Conservation (phyloP, 1,140 invertebrate species). For the Neelides sp. region DNA sequence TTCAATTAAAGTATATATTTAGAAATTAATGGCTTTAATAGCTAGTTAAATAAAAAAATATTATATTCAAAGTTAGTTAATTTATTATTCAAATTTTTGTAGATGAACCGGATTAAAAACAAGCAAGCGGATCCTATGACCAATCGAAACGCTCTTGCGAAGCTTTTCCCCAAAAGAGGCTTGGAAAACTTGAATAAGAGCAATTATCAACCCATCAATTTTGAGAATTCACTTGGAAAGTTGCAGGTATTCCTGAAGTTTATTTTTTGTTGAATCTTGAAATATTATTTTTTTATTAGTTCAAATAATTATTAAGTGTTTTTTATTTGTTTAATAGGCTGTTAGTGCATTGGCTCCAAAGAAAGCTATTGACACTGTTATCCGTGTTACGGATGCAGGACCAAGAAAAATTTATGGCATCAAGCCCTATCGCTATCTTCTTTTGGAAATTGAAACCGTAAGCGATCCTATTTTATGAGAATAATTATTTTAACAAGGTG, state of each 20-base stretch:
- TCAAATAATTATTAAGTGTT: too few relatives aligned
- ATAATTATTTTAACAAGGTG: too few relatives aligned
- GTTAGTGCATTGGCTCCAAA: conserved; percentile 29
- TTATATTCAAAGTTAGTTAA: too few relatives aligned
- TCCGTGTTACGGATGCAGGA: not conserved
- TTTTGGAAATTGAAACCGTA: conserved; percentile 28
- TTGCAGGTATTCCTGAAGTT: conserved; percentile 41
- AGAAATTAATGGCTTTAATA: too few relatives aligned
- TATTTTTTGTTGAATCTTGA: not conserved
- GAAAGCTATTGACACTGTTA: conserved; percentile 21
- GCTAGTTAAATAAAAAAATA: too few relatives aligned
- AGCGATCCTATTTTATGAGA: too few relatives aligned
- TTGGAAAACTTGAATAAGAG: conserved; percentile 37
- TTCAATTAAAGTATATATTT: too few relatives aligned
- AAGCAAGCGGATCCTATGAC: not conserved
- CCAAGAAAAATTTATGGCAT: not conserved
- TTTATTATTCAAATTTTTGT: conserved; percentile 16
- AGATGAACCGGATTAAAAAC: conserved; percentile 35
- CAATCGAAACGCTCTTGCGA: conserved; percentile 34
- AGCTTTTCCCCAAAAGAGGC: conserved; percentile 31
- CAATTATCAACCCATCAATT: conserved; percentile 63
- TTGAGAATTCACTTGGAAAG: conserved; percentile 83
- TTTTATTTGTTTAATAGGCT: conserved; percentile 12
- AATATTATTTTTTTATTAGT: not conserved
- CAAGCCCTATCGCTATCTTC: conserved; percentile 22